Percentiles rank a stretch among this genome's conserved stretches.
Evolutionary conservation across 2,797 vertebrate genomes (phyloP).

Genomic region (Alcedo quadribrachys): DNA sequence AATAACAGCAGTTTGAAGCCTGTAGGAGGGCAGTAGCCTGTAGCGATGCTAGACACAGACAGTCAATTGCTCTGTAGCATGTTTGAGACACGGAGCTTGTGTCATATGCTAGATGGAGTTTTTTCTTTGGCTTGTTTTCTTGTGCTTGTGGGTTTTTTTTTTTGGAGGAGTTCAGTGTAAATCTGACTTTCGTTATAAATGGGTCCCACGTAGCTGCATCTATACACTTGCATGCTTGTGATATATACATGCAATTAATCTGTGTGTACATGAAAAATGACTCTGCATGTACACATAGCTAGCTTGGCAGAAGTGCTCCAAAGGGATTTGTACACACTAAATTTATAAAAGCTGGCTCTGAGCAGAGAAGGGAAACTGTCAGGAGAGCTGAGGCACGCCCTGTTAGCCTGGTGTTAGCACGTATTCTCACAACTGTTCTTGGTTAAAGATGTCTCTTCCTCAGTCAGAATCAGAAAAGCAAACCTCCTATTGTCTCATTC

Average conservation of each 20-base stretch:
- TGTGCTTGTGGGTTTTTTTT: not conserved
- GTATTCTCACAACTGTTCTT: slow-evolving; percentile 24
- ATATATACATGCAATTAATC: not conserved
- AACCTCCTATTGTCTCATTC: not conserved
- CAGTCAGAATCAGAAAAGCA: not conserved
- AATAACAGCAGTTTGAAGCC: slow-evolving; percentile 1
- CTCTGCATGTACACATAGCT: not conserved
- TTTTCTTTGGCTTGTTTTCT: not conserved
- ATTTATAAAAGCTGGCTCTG: slow-evolving; percentile 15
- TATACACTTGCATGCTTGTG: not conserved
- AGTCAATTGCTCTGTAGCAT: not conserved
- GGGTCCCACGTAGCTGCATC: not conserved
- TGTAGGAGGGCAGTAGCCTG: slow-evolving; percentile 10
- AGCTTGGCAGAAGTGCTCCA: not conserved
- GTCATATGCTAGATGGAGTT: not conserved
- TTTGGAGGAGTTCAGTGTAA: not conserved
- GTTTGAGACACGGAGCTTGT: not conserved
- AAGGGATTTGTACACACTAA: not conserved
- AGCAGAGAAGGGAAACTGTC: not conserved
- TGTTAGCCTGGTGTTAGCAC: not conserved
- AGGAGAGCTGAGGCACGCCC: not conserved
- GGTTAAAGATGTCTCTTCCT: slow-evolving; percentile 22
- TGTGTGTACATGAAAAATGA: not conserved
- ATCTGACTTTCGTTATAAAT: not conserved
- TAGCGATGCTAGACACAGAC: not conserved